phyloP scores from a whole-genome alignment of 1,140 invertebrate species.

The Saxidomus purpurata region DNA sequence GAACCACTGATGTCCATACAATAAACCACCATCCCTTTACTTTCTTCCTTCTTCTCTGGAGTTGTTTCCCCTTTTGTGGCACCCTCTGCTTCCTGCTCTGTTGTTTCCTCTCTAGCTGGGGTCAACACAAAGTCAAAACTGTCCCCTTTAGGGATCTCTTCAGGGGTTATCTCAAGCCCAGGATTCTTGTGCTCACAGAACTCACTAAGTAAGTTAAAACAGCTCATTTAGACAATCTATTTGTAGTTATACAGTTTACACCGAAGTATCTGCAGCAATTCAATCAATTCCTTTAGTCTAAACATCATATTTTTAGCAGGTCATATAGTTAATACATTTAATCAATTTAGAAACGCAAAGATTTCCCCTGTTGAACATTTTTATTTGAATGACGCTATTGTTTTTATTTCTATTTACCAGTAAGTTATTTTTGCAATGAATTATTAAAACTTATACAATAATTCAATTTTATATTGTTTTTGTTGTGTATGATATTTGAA shows the following conservation, averaged over 20 bases:
- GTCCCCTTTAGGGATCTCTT: slow-evolving; percentile 80
- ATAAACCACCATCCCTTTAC: slow-evolving; percentile 79
- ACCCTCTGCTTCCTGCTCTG: slow-evolving; percentile 48
- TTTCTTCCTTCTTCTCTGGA: slow-evolving; percentile 59
- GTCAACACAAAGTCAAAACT: slow-evolving; percentile 81
- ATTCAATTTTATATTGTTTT: too few relatives aligned
- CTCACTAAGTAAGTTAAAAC: slow-evolving; percentile 76
- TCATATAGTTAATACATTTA: too few relatives aligned
- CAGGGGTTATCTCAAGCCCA: slow-evolving; percentile 73
- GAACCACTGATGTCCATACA: slow-evolving; percentile 85
- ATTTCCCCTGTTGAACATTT: too few relatives aligned
- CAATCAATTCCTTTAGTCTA: too few relatives aligned
- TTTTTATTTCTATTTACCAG: too few relatives aligned
- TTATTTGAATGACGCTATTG: too few relatives aligned
- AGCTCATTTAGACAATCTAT: background rate
- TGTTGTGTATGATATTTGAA: too few relatives aligned
- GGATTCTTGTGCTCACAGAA: slow-evolving; percentile 81
- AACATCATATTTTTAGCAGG: too few relatives aligned
- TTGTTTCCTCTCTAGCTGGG: slow-evolving; percentile 68
- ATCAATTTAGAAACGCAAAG: too few relatives aligned
- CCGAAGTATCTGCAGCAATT: too few relatives aligned
- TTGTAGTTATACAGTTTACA: too few relatives aligned
- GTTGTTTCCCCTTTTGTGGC: slow-evolving; percentile 29
- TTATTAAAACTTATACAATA: too few relatives aligned
- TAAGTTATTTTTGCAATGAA: background rate